Percentiles rank a stretch among this genome's conserved stretches.
Evolutionary conservation across 64 coral and sea anemone species (phyloP).

Genomic region (Stichodactyla mertensii): DNA sequence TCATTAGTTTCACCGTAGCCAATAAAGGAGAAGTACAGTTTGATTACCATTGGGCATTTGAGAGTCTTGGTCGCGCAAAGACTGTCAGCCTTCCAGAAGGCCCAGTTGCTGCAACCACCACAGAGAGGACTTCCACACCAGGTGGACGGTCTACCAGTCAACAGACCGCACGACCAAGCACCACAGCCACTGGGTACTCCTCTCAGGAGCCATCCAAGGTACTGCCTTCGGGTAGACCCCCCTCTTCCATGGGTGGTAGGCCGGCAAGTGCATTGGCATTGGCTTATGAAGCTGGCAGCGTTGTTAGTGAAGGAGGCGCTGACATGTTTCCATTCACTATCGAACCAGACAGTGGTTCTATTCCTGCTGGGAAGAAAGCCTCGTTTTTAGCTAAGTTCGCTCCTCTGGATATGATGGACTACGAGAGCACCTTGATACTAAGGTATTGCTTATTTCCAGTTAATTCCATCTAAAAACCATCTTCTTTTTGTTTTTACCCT

Average conservation of each 20-base stretch:
- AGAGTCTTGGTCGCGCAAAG: slow-evolving; percentile 35
- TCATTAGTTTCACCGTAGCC: slow-evolving; percentile 56
- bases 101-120: slow-evolving; percentile 4
- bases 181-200: slow-evolving; percentile 49
- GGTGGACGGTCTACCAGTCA: slow-evolving; percentile 51
- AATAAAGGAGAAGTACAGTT: slow-evolving; percentile 80
- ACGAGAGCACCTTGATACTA: slow-evolving; percentile 58
- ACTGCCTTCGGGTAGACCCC: slow-evolving; percentile 7
- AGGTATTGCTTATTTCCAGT: slow-evolving; percentile 22
- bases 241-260: slow-evolving; percentile 46
- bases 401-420: slow-evolving; percentile 85
- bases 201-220: background rate
- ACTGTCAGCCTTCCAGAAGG: slow-evolving; percentile 27
- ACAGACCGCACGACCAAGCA: slow-evolving; percentile 63
- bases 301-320: slow-evolving; percentile 68
- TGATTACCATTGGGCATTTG: slow-evolving; percentile 78
- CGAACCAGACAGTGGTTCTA: slow-evolving; percentile 76
- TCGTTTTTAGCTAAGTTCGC: slow-evolving; percentile 74
- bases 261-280: slow-evolving; percentile 72
- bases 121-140: slow-evolving; percentile 20
- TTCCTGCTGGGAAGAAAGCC: slow-evolving; percentile 72
- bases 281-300: slow-evolving; percentile 80
- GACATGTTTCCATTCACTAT: slow-evolving; percentile 87
- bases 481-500: too few species aligned
- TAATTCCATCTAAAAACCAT: too few species aligned